Conservation (phyloP, 2,888 invertebrate genomes). For the Luperina testacea region DNA sequence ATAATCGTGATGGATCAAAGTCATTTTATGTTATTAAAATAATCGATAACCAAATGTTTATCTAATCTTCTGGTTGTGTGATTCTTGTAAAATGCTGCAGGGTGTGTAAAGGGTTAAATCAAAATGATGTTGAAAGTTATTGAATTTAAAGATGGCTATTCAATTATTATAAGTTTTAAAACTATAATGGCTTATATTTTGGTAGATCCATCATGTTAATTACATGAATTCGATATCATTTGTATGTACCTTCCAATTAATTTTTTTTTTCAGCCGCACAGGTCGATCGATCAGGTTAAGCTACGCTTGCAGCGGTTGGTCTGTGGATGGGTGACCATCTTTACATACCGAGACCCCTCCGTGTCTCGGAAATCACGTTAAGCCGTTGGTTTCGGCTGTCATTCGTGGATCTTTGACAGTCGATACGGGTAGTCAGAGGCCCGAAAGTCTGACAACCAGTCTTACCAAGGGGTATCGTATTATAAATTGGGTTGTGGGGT, state of each 20-base stretch:
- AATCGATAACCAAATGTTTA: constrained; percentile 72
- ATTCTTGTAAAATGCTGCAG: constrained; percentile 39
- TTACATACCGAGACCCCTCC: no score
- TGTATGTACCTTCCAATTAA: background rate
- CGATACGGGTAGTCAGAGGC: background rate
- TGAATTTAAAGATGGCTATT: constrained; percentile 3
- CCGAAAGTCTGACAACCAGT: background rate
- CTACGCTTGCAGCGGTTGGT: no score
- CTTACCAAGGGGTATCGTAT: background rate
- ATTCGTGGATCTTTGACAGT: background rate
- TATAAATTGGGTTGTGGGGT: no score
- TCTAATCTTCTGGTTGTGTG: constrained; percentile 39
- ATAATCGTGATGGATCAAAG: constrained; percentile 67
- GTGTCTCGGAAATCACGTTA: background rate
- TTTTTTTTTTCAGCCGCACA: background rate
- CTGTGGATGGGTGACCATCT: no score
- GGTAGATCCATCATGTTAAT: background rate
- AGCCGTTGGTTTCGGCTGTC: background rate
- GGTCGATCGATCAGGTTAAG: no score
- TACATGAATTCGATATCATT: no score
- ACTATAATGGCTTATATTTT: background rate
- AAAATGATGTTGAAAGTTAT: background rate
- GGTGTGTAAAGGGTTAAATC: background rate
- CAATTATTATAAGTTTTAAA: background rate
- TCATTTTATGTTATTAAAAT: constrained; percentile 76